Evolutionary conservation across 2,797 vertebrate species (phyloP).

Genomic region (Champsocephalus gunnari): DNA sequence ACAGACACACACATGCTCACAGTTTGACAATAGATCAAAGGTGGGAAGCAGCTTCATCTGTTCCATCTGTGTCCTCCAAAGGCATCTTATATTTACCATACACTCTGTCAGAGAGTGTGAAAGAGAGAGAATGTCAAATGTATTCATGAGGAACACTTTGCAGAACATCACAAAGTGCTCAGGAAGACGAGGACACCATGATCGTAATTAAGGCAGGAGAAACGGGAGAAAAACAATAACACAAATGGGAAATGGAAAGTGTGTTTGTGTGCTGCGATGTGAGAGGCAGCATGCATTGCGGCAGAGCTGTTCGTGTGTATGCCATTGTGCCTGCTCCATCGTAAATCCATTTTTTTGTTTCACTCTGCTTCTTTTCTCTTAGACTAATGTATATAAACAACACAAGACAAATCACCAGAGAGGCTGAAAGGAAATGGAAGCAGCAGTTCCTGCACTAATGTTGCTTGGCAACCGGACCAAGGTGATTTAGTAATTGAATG

Average conservation of each 20-base stretch:
- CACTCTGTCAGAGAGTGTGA: background rate
- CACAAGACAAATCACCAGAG: constrained; percentile 67
- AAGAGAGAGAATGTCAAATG: constrained; percentile 24
- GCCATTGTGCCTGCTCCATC: constrained; percentile 25
- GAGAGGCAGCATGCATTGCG: constrained; percentile 26
- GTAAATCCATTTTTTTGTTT: constrained; percentile 34
- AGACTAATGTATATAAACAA: constrained; percentile 71
- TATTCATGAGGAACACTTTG: constrained; percentile 49
- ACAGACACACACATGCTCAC: background rate
- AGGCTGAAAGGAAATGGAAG: constrained; percentile 64
- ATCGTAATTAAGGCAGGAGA: constrained; percentile 41
- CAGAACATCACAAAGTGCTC: constrained; percentile 44
- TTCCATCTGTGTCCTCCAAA: constrained; percentile 32
- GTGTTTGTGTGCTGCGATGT: constrained; percentile 18
- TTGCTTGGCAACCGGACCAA: constrained; percentile 78
- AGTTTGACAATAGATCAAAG: constrained; percentile 39
- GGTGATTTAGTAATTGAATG: constrained; percentile 74
- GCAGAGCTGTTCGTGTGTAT: constrained; percentile 28
- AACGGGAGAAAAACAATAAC: constrained; percentile 9
- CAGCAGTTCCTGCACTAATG: constrained; percentile 64
- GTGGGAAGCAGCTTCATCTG: constrained; percentile 5
- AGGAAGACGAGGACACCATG: constrained; percentile 39
- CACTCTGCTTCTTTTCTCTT: constrained; percentile 12
- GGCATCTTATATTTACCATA: constrained; percentile 22
- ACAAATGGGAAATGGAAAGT: constrained; percentile 4